These are phyloP conservation scores for Agapostemon virescens DNA, from an alignment of 2,888 invertebrate species.

Conservation along the genomic window DNA sequence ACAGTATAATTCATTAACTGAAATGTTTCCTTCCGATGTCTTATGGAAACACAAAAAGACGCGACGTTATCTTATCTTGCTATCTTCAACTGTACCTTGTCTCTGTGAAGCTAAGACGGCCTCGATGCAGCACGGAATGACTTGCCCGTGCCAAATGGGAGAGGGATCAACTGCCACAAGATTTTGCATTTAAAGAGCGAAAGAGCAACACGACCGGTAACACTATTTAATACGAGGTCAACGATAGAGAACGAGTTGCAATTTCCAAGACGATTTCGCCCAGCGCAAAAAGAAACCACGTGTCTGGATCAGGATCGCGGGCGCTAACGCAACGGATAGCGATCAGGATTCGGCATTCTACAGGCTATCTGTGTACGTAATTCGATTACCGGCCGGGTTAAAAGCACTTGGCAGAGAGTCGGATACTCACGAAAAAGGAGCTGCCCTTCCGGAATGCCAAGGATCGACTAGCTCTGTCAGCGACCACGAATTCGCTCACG, in stretches of 20 bases:
- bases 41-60: too few relatives aligned
- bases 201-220: background rate
- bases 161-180: background rate
- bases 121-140: too few relatives aligned
- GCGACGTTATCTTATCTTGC: too few relatives aligned
- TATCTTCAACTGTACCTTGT: too few relatives aligned
- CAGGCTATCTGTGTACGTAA: background rate
- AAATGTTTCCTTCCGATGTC: too few relatives aligned
- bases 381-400: background rate
- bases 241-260: background rate
- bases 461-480: constrained; percentile 68
- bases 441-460: constrained; percentile 76
- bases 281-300: background rate
- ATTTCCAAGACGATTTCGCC: background rate
- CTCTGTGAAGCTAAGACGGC: too few relatives aligned
- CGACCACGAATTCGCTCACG: constrained; percentile 43
- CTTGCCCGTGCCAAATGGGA: too few relatives aligned
- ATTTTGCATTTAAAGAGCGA: background rate
- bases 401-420: constrained; percentile 6
- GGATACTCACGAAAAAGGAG: constrained; percentile 77
- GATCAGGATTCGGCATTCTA: background rate
- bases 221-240: background rate
- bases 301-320: background rate
- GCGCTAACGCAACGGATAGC: background rate
- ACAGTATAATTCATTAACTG: too few relatives aligned